These are phyloP conservation scores for Chitala chitala DNA, from an alignment of 2,113 vertebrate species.

Conservation along the genomic window DNA sequence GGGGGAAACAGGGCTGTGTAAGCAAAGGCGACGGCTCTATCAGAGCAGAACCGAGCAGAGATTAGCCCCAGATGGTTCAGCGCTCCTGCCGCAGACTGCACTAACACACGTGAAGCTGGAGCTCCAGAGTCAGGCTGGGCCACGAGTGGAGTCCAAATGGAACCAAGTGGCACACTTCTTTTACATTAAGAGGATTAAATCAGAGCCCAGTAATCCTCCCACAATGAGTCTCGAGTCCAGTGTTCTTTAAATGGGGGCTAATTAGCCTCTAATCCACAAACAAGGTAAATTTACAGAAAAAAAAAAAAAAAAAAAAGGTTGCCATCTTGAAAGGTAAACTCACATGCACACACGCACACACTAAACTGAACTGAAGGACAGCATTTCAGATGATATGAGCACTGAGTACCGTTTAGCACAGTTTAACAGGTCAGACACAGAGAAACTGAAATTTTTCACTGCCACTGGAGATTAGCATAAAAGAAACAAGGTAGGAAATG, in stretches of 20 bases:
- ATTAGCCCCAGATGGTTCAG: neutral
- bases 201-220: conserved; percentile 46
- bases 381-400: too few relatives aligned
- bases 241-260: conserved; percentile 54
- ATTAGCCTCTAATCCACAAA: conserved; percentile 58
- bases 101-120: neutral
- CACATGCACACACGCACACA: too few relatives aligned
- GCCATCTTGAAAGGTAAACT: too few relatives aligned
- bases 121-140: conserved; percentile 25
- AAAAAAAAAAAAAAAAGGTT: neutral
- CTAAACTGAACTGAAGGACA: too few relatives aligned
- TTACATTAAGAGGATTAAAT: conserved; percentile 59
- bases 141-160: conserved; percentile 30
- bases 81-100: neutral
- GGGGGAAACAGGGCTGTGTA: too few relatives aligned
- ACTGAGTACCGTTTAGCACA: too few relatives aligned
- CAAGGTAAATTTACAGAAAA: conserved; percentile 39
- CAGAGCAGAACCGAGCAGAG: neutral
- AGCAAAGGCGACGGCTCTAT: too few relatives aligned
- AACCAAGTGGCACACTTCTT: conserved; percentile 43
- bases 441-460: too few relatives aligned
- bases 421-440: too few relatives aligned
- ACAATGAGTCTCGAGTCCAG: conserved; percentile 48
- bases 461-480: too few relatives aligned
- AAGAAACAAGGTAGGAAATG: too few relatives aligned